Conservation (phyloP, 2,113 vertebrate genomes). For the Dolichotis patagonum region DNA sequence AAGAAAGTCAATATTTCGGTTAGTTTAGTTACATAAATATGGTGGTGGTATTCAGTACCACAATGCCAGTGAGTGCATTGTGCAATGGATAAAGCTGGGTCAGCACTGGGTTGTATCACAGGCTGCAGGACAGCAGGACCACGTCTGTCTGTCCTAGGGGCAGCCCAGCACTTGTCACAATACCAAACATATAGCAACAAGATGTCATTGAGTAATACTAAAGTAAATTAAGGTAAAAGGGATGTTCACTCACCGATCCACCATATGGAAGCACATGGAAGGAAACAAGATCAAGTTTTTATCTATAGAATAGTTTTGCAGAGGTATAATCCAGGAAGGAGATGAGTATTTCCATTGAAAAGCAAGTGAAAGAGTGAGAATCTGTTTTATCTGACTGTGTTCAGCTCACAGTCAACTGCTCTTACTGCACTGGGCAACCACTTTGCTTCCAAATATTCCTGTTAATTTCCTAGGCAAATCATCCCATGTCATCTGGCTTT, state of each 20-base stretch:
- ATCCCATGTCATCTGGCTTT: neutral
- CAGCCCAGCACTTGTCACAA: neutral
- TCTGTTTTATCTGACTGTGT: neutral
- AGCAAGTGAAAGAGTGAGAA: neutral
- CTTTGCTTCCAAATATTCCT: neutral
- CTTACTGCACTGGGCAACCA: accelerated
- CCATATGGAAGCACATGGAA: accelerated
- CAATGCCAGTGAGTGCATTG: neutral
- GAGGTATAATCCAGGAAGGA: neutral
- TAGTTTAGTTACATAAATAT: neutral
- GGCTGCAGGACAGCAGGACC: neutral
- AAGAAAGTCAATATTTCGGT: neutral
- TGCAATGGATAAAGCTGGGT: neutral
- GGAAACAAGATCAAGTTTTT: neutral
- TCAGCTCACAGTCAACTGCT: neutral
- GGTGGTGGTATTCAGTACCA: neutral
- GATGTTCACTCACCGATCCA: neutral
- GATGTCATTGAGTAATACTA: neutral
- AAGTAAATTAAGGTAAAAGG: neutral
- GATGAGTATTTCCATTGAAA: neutral
- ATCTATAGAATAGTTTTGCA: neutral
- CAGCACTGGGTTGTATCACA: neutral
- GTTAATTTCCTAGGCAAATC: neutral
- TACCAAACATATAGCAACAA: neutral
- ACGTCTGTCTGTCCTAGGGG: neutral